A percentile compares a stretch with the other conserved stretches of the same genome.
phyloP scores from a whole-genome alignment of 2,888 invertebrate species.

The Orthonychiurus folsomi region DNA sequence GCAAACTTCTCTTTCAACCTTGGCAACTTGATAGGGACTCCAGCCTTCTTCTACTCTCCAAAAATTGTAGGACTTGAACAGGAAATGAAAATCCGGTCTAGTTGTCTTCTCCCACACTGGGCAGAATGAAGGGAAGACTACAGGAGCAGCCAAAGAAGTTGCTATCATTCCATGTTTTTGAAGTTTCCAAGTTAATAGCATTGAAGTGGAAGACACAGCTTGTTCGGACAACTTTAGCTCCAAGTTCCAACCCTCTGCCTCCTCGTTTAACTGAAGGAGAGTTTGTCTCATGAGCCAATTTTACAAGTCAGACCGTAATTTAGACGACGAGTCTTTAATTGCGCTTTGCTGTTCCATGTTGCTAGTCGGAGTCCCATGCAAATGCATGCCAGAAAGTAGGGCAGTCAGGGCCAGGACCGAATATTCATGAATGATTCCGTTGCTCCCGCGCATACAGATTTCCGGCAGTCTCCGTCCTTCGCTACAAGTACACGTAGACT shows the following conservation, averaged over 20 bases:
- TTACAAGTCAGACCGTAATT: not conserved
- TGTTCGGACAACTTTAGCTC: too few species aligned
- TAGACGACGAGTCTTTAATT: not conserved
- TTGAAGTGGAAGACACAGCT: slow-evolving; percentile 1
- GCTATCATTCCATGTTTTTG: not conserved
- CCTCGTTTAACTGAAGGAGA: too few species aligned
- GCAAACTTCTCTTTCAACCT: too few species aligned
- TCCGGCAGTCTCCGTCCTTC: too few species aligned
- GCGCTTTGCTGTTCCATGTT: not conserved
- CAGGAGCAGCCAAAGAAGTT: not conserved
- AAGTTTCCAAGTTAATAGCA: not conserved
- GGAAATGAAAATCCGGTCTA: not conserved
- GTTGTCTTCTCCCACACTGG: not conserved
- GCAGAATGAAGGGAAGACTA: too few species aligned
- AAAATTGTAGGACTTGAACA: not conserved
- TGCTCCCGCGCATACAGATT: too few species aligned
- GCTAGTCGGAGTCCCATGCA: too few species aligned
- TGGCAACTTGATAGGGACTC: not conserved
- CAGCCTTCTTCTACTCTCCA: not conserved
- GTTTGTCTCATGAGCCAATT: not conserved
- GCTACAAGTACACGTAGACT: too few species aligned
- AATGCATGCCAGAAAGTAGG: too few species aligned
- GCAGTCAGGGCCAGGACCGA: too few species aligned
- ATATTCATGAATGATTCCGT: too few species aligned
- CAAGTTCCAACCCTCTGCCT: not conserved